Percentiles rank a stretch among this genome's conserved stretches.
These are phyloP conservation scores for Micoletzkya japonica DNA, from an alignment of 2,888 invertebrate genomes.

Conservation along the genomic window DNA sequence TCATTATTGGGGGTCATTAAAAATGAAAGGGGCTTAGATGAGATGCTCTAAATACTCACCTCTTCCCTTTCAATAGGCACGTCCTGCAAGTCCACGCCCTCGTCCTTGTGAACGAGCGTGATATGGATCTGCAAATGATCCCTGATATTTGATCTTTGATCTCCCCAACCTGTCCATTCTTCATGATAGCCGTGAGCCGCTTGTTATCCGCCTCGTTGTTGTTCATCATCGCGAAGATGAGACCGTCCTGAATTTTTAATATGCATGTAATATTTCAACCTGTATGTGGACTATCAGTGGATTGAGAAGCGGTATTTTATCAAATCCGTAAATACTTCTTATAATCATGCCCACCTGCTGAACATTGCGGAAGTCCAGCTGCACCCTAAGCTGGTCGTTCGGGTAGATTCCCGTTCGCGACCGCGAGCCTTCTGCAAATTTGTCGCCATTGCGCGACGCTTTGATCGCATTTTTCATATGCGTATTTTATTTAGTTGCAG, in stretches of 20 bases:
- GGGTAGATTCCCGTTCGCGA: constrained; percentile 18
- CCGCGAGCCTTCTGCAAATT: background rate
- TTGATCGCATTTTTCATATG: too few relatives aligned
- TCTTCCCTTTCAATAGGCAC: constrained; percentile 22
- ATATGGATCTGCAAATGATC: constrained; percentile 19
- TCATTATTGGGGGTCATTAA: background rate
- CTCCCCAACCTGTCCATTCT: constrained; percentile 28
- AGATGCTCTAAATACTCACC: background rate
- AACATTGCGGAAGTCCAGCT: constrained; percentile 20
- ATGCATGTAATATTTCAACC: background rate
- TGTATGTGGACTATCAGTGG: background rate
- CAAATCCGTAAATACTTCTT: background rate
- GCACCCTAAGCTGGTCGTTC: constrained; percentile 3
- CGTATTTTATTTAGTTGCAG: too few relatives aligned
- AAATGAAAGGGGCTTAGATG: too few relatives aligned
- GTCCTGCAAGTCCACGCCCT: constrained; percentile 22
- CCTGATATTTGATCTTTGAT: background rate
- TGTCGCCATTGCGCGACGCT: too few relatives aligned
- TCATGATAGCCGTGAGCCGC: constrained; percentile 29
- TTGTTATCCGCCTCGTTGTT: constrained; percentile 16
- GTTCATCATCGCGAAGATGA: constrained; percentile 20
- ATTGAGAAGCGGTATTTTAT: background rate
- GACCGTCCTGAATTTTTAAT: constrained; percentile 15
- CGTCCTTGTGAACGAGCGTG: constrained; percentile 20
- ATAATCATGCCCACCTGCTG: background rate